phyloP scores from a whole-genome alignment of 2,113 vertebrate species.

The Fregetta grallaria region DNA sequence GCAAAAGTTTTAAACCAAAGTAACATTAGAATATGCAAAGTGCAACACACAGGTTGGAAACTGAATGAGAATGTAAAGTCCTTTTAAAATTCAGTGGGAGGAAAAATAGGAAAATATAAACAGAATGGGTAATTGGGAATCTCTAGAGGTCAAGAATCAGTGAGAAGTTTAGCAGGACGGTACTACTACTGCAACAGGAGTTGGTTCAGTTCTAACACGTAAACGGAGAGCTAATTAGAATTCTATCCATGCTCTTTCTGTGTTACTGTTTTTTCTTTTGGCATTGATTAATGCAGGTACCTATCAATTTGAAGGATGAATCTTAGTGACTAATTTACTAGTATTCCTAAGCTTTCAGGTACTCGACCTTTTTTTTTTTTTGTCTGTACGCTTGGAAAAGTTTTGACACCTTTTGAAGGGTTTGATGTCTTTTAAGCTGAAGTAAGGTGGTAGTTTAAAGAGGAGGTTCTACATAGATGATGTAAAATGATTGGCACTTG shows the following conservation, averaged over 20 bases:
- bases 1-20: background rate
- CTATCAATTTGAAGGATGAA: background rate
- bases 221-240: background rate
- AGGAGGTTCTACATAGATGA: background rate
- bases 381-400: background rate
- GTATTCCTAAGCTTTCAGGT: background rate
- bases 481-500: background rate
- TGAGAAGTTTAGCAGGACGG: background rate
- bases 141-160: background rate
- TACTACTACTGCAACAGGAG: background rate
- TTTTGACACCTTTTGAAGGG: background rate
- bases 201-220: background rate
- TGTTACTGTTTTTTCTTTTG: background rate
- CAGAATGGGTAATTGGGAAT: background rate
- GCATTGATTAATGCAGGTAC: constrained; percentile 4
- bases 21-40: background rate
- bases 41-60: background rate
- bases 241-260: background rate
- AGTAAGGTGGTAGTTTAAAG: background rate
- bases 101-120: background rate
- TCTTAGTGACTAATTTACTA: background rate
- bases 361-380: background rate
- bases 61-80: background rate
- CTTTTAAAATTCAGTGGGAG: background rate
- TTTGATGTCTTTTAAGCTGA: background rate